These are phyloP conservation scores for Leptopilina syphax DNA, from an alignment of 2,888 invertebrate genomes.

Conservation along the genomic window DNA sequence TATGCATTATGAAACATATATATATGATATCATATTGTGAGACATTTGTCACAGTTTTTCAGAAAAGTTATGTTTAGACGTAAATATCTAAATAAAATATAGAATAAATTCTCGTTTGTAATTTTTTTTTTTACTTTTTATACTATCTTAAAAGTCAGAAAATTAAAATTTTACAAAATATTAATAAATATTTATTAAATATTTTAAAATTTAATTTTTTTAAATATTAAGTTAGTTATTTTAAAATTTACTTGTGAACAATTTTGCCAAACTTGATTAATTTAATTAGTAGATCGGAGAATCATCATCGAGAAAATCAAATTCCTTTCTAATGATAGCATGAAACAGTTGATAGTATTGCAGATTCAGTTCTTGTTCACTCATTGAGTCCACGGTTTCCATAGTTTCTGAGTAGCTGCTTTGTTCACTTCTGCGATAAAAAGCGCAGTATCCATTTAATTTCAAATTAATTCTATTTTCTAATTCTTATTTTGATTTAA, in stretches of 20 bases:
- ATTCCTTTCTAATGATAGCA: constrained; percentile 57
- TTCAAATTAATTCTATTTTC: constrained; percentile 3
- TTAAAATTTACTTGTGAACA: too few relatives aligned
- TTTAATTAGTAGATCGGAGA: constrained; percentile 63
- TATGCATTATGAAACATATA: constrained; percentile 12
- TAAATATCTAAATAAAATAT: constrained; percentile 12
- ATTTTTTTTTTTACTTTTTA: too few relatives aligned
- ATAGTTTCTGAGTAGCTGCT: constrained; percentile 60
- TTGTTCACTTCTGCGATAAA: constrained; percentile 56
- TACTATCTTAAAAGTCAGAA: too few relatives aligned
- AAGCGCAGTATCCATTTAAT: constrained; percentile 15
- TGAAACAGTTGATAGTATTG: constrained; percentile 8
- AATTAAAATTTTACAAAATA: too few relatives aligned
- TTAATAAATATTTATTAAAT: too few relatives aligned
- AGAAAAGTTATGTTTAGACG: background rate
- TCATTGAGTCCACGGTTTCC: constrained; percentile 47
- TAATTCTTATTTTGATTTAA: background rate
- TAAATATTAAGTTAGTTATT: too few relatives aligned
- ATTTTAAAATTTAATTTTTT: too few relatives aligned
- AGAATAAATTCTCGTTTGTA: too few relatives aligned
- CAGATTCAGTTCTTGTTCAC: constrained; percentile 22
- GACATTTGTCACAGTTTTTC: constrained; percentile 6
- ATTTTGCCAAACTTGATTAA: background rate
- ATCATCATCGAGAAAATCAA: constrained; percentile 63
- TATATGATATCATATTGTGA: constrained; percentile 8